phyloP scores from a whole-genome alignment of 2,113 vertebrate genomes.

The Perognathus longimembris region DNA sequence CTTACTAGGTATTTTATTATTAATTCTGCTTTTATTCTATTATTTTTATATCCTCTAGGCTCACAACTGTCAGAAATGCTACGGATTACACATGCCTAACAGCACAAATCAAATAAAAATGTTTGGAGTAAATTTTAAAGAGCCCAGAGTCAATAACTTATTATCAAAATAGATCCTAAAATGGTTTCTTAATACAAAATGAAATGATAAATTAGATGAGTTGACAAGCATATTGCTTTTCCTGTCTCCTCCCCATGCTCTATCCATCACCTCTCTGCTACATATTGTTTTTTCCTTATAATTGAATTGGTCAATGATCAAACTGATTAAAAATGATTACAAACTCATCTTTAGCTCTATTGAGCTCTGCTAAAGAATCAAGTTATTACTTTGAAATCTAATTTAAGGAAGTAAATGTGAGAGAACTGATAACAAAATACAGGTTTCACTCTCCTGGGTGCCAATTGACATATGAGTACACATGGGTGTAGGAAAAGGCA shows the following conservation, averaged over 20 bases:
- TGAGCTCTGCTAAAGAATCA: not conserved
- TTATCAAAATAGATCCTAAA: slow-evolving; percentile 38
- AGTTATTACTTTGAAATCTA: slow-evolving; percentile 3
- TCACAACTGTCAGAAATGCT: not conserved
- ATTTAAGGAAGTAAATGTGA: not conserved
- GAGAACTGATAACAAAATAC: not conserved
- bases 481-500: not conserved
- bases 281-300: not conserved
- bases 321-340: not conserved
- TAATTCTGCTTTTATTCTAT: not conserved
- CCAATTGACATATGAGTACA: not conserved
- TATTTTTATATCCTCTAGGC: not conserved
- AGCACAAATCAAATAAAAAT: slow-evolving; percentile 6
- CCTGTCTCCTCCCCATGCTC: not conserved
- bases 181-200: slow-evolving; percentile 31
- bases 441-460: not conserved
- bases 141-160: not conserved
- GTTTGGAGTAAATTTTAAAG: slow-evolving; percentile 13
- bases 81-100: not conserved
- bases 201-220: slow-evolving; percentile 15
- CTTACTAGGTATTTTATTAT: not conserved
- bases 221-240: slow-evolving; percentile 3
- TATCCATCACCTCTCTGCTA: not conserved
- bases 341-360: not conserved
- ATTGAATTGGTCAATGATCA: not conserved